Evolutionary conservation across 1,140 invertebrate genomes (phyloP).

Genomic region (Hermetia illucens): DNA sequence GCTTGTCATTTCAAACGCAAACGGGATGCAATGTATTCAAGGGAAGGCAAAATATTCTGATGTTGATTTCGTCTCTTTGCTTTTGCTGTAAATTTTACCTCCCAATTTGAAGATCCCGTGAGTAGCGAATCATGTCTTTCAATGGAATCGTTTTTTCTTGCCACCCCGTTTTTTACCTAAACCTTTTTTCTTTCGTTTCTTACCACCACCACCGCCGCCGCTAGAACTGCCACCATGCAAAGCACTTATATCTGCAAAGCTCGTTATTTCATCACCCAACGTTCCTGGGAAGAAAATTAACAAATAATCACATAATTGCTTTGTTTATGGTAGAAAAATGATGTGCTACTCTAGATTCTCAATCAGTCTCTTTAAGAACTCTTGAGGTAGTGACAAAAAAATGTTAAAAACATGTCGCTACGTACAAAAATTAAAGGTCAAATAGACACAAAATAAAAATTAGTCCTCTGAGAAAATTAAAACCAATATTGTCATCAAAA

Average conservation of each 20-base stretch:
- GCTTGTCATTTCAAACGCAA: no score
- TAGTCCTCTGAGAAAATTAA: neutral
- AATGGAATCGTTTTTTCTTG: slow-evolving; percentile 38
- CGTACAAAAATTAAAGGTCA: neutral
- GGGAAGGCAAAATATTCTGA: no score
- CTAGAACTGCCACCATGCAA: slow-evolving; percentile 29
- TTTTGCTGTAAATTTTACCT: no score
- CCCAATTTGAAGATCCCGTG: no score
- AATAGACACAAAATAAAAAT: neutral
- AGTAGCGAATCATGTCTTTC: no score
- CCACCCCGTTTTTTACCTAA: slow-evolving; percentile 29
- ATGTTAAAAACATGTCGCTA: neutral
- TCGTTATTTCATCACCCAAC: slow-evolving; percentile 67
- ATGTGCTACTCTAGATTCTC: neutral
- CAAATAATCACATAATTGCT: neutral
- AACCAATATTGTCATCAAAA: neutral
- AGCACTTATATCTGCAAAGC: slow-evolving; percentile 39
- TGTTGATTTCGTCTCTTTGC: no score
- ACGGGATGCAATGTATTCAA: no score
- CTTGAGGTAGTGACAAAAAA: neutral
- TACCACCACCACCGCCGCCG: slow-evolving; percentile 31
- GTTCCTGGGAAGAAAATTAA: slow-evolving; percentile 19
- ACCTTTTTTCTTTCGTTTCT: slow-evolving; percentile 34
- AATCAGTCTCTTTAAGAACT: neutral
- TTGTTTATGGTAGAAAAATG: neutral